Conservation (phyloP, 2,888 invertebrate genomes). For the Biston betularia region DNA sequence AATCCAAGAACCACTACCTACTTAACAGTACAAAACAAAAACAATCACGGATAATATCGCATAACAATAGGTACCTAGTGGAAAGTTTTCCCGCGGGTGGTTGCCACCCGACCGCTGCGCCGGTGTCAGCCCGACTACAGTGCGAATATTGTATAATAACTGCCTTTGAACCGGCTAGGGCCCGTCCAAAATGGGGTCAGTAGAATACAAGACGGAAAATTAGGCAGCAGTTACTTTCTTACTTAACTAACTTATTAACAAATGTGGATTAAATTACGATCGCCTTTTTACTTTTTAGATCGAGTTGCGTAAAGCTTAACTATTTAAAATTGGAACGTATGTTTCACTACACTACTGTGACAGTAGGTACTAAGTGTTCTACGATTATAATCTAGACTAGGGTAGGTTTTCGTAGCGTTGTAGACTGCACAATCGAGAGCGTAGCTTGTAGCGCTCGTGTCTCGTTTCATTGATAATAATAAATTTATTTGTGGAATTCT, state of each 20-base stretch:
- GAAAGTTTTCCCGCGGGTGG: conserved; percentile 52
- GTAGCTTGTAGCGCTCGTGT: background rate
- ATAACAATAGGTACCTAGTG: conserved; percentile 41
- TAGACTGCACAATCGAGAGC: background rate
- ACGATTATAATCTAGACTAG: background rate
- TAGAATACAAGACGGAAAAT: conserved; percentile 38
- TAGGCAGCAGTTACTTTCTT: conserved; percentile 1
- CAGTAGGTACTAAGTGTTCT: background rate
- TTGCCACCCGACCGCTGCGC: conserved; percentile 55
- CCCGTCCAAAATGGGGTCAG: conserved; percentile 53
- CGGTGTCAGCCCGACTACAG: conserved; percentile 67
- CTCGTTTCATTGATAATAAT: background rate
- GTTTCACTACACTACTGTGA: background rate
- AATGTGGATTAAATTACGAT: background rate
- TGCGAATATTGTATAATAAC: conserved; percentile 66
- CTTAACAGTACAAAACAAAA: conserved; percentile 39
- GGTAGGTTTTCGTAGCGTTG: background rate
- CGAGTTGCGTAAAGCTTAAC: background rate
- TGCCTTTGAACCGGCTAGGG: conserved; percentile 56
- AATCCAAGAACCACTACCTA: conserved; percentile 25
- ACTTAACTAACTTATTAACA: background rate
- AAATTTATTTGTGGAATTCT: too few species aligned
- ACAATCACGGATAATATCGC: conserved; percentile 35
- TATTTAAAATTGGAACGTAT: background rate
- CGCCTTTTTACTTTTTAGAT: background rate